A percentile compares a stretch with the other conserved stretches of the same genome.
Evolutionary conservation across 2,113 vertebrate species (phyloP).

Genomic region (Toxotes chatareus): DNA sequence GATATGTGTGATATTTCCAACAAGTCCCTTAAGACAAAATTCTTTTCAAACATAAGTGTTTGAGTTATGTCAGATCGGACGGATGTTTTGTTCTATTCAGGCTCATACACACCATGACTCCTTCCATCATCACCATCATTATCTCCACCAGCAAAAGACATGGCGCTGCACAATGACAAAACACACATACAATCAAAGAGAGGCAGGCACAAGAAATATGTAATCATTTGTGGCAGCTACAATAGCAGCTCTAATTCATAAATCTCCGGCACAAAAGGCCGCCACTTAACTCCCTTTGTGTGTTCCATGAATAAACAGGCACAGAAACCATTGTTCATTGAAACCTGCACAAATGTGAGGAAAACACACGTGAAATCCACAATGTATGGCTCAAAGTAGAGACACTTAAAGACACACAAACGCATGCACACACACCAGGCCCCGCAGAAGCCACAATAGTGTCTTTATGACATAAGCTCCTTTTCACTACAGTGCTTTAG

Average conservation of each 20-base stretch:
- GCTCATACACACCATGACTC: neutral
- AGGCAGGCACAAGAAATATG: slow-evolving; percentile 8
- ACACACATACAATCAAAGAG: slow-evolving; percentile 22
- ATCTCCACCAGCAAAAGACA: neutral
- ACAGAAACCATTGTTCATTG: slow-evolving; percentile 54
- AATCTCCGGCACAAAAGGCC: slow-evolving; percentile 46
- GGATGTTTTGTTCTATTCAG: neutral
- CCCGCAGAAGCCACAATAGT: slow-evolving; percentile 62
- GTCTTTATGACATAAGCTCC: slow-evolving; percentile 77
- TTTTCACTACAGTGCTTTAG: slow-evolving; percentile 68
- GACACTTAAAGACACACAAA: slow-evolving; percentile 41
- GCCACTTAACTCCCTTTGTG: slow-evolving; percentile 46
- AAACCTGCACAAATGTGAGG: slow-evolving; percentile 43
- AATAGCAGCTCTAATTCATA: slow-evolving; percentile 56
- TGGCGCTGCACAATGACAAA: slow-evolving; percentile 27
- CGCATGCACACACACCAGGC: neutral
- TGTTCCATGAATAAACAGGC: slow-evolving; percentile 43
- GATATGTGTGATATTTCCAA: neutral
- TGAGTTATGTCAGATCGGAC: neutral
- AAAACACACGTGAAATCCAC: slow-evolving; percentile 58
- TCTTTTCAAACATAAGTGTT: neutral
- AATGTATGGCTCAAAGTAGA: slow-evolving; percentile 32
- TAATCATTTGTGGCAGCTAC: slow-evolving; percentile 34
- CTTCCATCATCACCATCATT: neutral
- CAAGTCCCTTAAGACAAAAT: neutral